These are phyloP conservation scores for Tenrec ecaudatus DNA, from an alignment of 2,113 vertebrate genomes.

Conservation along the genomic window DNA sequence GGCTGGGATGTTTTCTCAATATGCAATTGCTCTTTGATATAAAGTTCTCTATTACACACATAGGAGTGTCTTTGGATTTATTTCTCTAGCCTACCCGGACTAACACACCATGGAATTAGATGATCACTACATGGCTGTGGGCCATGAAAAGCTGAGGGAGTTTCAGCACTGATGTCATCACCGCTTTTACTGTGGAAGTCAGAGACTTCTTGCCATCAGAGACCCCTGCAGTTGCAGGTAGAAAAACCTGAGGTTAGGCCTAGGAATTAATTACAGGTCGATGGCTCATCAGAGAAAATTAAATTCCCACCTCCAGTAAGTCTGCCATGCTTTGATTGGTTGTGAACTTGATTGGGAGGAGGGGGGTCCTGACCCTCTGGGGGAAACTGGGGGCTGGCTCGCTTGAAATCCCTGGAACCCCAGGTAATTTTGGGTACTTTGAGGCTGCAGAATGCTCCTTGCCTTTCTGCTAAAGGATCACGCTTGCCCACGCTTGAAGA, in stretches of 20 bases:
- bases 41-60: too few species aligned
- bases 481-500: not conserved
- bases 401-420: conserved; percentile 2
- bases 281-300: conserved; percentile 60
- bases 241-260: conserved; percentile 45
- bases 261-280: conserved; percentile 39
- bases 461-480: not conserved
- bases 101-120: not conserved
- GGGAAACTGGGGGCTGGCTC: not conserved
- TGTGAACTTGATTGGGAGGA: not conserved
- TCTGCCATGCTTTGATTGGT: conserved; percentile 16
- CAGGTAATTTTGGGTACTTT: not conserved
- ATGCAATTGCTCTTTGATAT: too few species aligned
- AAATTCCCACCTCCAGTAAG: conserved; percentile 35
- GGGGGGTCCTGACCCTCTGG: not conserved
- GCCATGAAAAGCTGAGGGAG: not conserved
- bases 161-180: conserved; percentile 31
- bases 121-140: conserved; percentile 23
- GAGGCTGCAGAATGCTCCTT: not conserved
- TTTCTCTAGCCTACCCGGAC: too few species aligned
- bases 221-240: conserved; percentile 49
- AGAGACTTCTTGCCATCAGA: conserved; percentile 46
- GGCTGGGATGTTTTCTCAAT: too few species aligned
- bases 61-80: too few species aligned
- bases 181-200: conserved; percentile 33